Conservation (phyloP, 2,888 invertebrate genomes). For the Drepanosiphum platanoidis region DNA sequence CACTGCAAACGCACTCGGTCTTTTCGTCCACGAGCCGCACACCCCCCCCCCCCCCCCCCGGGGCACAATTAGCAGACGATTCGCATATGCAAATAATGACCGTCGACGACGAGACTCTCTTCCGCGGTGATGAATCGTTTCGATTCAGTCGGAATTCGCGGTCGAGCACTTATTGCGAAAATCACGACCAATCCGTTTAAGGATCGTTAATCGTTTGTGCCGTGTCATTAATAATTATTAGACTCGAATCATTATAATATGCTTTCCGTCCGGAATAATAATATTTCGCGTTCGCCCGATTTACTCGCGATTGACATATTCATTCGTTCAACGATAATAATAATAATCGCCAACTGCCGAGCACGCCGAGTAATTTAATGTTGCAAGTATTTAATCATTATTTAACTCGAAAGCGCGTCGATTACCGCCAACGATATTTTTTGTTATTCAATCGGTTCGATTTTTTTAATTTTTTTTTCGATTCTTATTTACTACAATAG, state of each 20-base stretch:
- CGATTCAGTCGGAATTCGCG: background rate
- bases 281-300: too few species aligned
- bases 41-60: too few species aligned
- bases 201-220: background rate
- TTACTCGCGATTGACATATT: too few species aligned
- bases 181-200: background rate
- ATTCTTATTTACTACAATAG: background rate
- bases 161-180: background rate
- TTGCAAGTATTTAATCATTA: too few species aligned
- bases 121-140: background rate
- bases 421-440: too few species aligned
- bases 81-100: background rate
- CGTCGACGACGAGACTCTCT: background rate
- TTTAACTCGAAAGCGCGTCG: too few species aligned
- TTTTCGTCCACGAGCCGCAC: background rate
- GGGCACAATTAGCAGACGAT: background rate
- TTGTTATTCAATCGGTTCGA: too few species aligned
- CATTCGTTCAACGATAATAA: too few species aligned
- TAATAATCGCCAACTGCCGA: too few species aligned
- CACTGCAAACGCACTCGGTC: background rate
- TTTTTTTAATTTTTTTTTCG: background rate
- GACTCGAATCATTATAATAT: background rate
- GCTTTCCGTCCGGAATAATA: too few species aligned
- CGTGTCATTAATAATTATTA: background rate
- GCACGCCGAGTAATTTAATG: too few species aligned